Evolutionary conservation across 1,140 invertebrate genomes (phyloP).

Genomic region (Bombyx mandarina): DNA sequence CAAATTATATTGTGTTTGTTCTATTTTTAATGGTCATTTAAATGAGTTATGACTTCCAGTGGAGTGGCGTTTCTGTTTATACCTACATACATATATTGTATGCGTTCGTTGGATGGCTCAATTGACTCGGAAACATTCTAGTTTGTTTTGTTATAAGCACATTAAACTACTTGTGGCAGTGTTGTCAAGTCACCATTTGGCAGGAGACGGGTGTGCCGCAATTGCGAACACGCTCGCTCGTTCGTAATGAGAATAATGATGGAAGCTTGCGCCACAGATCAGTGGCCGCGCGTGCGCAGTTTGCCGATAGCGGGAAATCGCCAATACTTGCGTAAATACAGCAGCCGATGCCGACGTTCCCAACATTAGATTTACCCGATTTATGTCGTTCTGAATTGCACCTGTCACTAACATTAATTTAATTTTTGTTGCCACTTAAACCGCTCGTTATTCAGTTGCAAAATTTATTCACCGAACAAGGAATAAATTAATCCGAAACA

Average conservation of each 20-base stretch:
- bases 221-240: conserved; percentile 27
- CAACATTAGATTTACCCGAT: conserved; percentile 19
- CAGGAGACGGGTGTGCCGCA: conserved; percentile 27
- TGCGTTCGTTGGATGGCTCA: no score
- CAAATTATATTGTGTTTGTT: no score
- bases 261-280: conserved; percentile 57
- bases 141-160: conserved; percentile 4
- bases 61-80: no score
- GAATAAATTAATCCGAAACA: no score
- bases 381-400: conserved; percentile 7
- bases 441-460: no score
- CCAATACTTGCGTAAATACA: conserved; percentile 57
- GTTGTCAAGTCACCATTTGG: conserved; percentile 23
- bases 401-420: neutral
- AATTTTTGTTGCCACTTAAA: no score
- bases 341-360: conserved; percentile 23
- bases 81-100: no score
- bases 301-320: conserved; percentile 44
- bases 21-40: no score
- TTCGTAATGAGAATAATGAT: conserved; percentile 55
- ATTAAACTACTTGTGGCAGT: conserved; percentile 16
- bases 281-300: conserved; percentile 36
- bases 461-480: no score
- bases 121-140: no score
- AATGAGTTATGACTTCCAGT: no score